A percentile compares a stretch with the other conserved stretches of the same genome.
Conservation (phyloP, 1,140 invertebrate genomes). For the Ceratoteleas bidentatus region DNA sequence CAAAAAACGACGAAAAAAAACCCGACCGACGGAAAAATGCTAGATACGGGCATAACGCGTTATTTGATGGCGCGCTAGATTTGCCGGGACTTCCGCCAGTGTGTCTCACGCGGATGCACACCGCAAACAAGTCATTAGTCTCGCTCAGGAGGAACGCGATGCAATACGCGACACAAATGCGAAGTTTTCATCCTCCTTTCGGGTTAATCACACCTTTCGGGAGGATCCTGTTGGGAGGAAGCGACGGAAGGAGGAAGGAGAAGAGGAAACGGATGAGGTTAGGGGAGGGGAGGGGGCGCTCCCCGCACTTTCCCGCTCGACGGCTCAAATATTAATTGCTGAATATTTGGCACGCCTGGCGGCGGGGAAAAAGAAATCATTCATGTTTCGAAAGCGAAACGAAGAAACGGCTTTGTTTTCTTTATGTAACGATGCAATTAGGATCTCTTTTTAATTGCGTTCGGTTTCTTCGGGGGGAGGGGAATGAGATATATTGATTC, state of each 20-base stretch:
- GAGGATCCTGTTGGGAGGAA: constrained; percentile 2
- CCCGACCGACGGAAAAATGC: too few relatives aligned
- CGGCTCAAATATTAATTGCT: constrained; percentile 33
- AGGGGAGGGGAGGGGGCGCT: neutral
- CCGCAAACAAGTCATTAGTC: constrained; percentile 64
- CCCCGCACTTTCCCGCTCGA: constrained; percentile 20
- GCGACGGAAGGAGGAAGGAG: neutral
- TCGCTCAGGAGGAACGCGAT: constrained; percentile 52
- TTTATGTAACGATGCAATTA: constrained; percentile 62
- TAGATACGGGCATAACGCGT: constrained; percentile 35
- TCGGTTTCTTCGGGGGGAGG: constrained; percentile 30
- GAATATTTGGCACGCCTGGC: constrained; percentile 50
- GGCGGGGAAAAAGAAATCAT: constrained; percentile 55
- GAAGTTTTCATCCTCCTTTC: constrained; percentile 49
- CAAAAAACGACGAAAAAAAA: too few relatives aligned
- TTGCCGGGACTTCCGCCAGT: constrained; percentile 45
- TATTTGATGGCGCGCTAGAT: constrained; percentile 60
- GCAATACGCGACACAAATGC: constrained; percentile 56
- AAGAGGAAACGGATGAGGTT: neutral
- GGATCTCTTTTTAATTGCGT: constrained; percentile 57
- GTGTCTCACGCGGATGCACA: constrained; percentile 63
- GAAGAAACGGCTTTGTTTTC: constrained; percentile 54
- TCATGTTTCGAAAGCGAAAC: constrained; percentile 67
- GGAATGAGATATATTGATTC: neutral
- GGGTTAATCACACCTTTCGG: constrained; percentile 40